Evolutionary conservation across 2,113 vertebrate species (phyloP).

Genomic region (Leucopsar rothschildi): DNA sequence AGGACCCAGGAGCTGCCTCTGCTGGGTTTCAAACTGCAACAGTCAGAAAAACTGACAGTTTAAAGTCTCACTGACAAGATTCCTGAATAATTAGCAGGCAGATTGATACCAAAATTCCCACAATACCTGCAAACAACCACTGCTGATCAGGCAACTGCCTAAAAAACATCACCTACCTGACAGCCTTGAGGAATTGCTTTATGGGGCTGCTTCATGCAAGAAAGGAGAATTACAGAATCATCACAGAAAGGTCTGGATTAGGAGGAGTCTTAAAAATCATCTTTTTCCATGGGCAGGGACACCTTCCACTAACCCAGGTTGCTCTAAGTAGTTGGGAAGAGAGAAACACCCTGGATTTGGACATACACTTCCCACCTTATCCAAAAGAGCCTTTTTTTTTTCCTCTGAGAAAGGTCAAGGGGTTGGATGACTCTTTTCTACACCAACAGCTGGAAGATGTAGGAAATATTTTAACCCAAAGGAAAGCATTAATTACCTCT

Average conservation of each 20-base stretch:
- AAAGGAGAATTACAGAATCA: neutral
- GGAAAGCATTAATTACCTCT: neutral
- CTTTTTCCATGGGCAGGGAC: neutral
- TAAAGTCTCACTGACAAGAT: neutral
- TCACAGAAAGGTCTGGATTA: neutral
- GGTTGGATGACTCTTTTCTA: neutral
- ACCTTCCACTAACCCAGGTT: neutral
- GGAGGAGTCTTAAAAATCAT: neutral
- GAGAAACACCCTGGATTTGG: neutral
- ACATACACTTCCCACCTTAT: neutral
- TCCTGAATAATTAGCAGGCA: neutral
- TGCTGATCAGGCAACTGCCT: neutral
- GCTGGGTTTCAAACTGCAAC: neutral
- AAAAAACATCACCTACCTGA: neutral
- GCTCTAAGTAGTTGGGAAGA: neutral
- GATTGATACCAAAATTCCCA: neutral
- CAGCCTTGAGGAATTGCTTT: neutral
- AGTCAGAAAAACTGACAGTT: neutral
- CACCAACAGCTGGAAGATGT: neutral
- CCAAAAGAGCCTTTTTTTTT: neutral
- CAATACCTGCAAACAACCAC: neutral
- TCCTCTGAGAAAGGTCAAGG: neutral
- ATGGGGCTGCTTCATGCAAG: neutral
- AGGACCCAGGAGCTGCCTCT: neutral
- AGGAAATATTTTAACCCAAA: neutral